Evolutionary conservation across 30 jellyfish, hydroid and myxozoan genomes (phyloP).

Genomic region (Haliclystus octoradiatus): DNA sequence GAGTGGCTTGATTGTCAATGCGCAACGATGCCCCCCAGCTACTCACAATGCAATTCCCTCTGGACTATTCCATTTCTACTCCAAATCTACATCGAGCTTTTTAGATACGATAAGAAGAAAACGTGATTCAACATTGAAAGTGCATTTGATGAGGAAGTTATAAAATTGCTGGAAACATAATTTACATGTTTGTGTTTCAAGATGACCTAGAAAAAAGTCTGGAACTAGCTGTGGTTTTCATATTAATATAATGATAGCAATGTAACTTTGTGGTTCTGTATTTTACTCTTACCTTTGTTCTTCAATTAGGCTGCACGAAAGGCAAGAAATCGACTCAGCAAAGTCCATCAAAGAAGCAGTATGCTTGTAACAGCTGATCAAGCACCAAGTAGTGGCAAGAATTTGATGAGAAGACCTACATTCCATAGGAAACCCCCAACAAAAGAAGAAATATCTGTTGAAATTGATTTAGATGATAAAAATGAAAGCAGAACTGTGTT

Average conservation of each 20-base stretch:
- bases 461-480: conserved; percentile 19
- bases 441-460: conserved; percentile 47
- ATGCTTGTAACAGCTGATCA: no score
- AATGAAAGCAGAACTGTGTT: neutral
- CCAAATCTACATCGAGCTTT: no score
- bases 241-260: neutral
- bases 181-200: no score
- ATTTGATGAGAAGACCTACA: conserved; percentile 45
- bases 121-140: no score
- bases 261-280: neutral
- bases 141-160: no score
- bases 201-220: no score
- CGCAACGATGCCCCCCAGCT: no score
- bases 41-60: no score
- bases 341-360: conserved; percentile 12
- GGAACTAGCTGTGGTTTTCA: neutral
- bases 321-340: conserved; percentile 66
- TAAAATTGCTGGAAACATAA: no score
- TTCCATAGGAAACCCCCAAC: conserved; percentile 17
- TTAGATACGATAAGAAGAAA: no score
- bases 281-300: neutral
- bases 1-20: no score
- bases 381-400: neutral
- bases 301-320: conserved; percentile 52
- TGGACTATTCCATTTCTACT: no score